A percentile compares a stretch with the other conserved stretches of the same genome.
Conservation (phyloP, 2,888 invertebrate species). For the Phrixothrix hirtus region DNA sequence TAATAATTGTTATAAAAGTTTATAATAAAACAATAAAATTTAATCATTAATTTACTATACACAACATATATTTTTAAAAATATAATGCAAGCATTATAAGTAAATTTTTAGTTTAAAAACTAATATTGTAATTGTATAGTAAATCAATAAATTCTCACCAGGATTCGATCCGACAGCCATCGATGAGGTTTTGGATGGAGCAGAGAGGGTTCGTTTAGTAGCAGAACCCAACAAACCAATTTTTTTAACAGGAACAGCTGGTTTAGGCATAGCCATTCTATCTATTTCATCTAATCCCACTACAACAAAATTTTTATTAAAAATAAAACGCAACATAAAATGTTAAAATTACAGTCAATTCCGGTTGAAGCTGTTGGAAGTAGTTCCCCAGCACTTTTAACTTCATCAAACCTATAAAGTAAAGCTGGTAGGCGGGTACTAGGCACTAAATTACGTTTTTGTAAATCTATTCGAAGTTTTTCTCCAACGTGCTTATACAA, state of each 20-base stretch:
- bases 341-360: slow-evolving; percentile 44
- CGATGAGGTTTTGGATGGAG: slow-evolving; percentile 13
- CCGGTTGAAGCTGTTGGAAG: slow-evolving; percentile 68
- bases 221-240: slow-evolving; percentile 43
- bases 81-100: too few relatives aligned
- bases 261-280: slow-evolving; percentile 51
- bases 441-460: slow-evolving; percentile 78
- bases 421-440: slow-evolving; percentile 71
- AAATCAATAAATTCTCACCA: slow-evolving; percentile 37
- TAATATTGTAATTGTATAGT: too few relatives aligned
- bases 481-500: slow-evolving; percentile 94
- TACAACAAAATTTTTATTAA: too few relatives aligned
- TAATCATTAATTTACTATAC: too few relatives aligned
- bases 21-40: too few relatives aligned
- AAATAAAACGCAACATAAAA: background rate
- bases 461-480: slow-evolving; percentile 77
- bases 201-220: slow-evolving; percentile 54
- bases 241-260: slow-evolving; percentile 55
- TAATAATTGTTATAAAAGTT: too few relatives aligned
- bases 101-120: too few relatives aligned
- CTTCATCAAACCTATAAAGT: slow-evolving; percentile 85
- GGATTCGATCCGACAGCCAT: slow-evolving; percentile 30
- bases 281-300: slow-evolving; percentile 56
- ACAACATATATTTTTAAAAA: too few relatives aligned
- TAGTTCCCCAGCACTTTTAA: slow-evolving; percentile 76